Percentiles rank a stretch among this genome's conserved stretches.
These are phyloP conservation scores for Merluccius polli DNA, from an alignment of 2,797 vertebrate species.

Conservation along the genomic window DNA sequence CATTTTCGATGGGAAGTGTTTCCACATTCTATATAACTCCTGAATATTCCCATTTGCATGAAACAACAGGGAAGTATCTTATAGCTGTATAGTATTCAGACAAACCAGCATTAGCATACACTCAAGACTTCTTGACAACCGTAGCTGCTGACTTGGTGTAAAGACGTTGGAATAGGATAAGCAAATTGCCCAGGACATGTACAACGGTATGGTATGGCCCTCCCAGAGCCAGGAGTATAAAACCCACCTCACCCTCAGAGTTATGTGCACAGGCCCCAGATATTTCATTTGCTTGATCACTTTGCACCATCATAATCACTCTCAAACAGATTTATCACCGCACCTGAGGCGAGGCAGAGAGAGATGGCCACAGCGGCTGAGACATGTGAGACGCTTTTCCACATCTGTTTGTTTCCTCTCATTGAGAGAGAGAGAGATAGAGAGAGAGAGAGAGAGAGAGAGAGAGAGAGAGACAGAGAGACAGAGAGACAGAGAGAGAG, in stretches of 20 bases:
- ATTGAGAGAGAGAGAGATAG: not conserved
- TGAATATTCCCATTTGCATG: not conserved
- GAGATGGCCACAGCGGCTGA: not conserved
- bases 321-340: conserved; percentile 68
- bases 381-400: conserved; percentile 31
- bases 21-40: not conserved
- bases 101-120: not conserved
- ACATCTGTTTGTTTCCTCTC: conserved; percentile 66
- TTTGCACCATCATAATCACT: conserved; percentile 72
- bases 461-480: not conserved
- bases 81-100: not conserved
- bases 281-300: conserved; percentile 80
- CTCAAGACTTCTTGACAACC: not conserved
- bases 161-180: conserved; percentile 52
- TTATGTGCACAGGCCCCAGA: conserved; percentile 64
- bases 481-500: not conserved
- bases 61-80: not conserved
- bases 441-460: too few relatives aligned
- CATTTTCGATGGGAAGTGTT: not conserved
- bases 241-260: conserved; percentile 62
- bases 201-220: conserved; percentile 46
- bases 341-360: not conserved
- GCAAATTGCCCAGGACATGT: conserved; percentile 67
- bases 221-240: conserved; percentile 65
- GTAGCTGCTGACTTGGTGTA: conserved; percentile 26